Conservation (phyloP, 2,888 invertebrate species). For the Stegophylla sp. region DNA sequence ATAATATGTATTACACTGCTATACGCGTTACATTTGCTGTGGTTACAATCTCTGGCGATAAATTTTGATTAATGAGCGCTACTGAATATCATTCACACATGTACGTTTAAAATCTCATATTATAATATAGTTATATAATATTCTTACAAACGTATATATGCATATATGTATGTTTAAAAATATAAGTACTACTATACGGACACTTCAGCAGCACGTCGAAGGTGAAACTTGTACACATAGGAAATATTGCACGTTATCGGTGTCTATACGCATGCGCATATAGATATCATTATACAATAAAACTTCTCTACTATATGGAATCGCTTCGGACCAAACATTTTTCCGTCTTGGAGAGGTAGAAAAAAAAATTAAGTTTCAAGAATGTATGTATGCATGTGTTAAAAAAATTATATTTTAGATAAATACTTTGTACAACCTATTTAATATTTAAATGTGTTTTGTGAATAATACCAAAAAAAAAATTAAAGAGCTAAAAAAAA, state of each 20-base stretch:
- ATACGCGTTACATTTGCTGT: neutral
- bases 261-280: neutral
- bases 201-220: conserved; percentile 2
- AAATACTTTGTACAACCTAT: no score
- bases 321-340: no score
- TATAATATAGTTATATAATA: neutral
- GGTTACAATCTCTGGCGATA: conserved; percentile 13
- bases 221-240: neutral
- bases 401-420: no score
- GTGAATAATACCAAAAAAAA: no score
- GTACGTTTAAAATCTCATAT: neutral
- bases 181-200: no score
- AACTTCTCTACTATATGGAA: no score
- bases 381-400: no score
- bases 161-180: no score
- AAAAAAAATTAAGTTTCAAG: no score
- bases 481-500: no score
- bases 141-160: neutral
- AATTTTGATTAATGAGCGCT: conserved; percentile 10
- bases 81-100: neutral
- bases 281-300: neutral
- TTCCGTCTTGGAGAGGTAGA: no score
- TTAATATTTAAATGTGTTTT: no score
- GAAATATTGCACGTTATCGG: neutral
- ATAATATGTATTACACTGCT: neutral